A percentile compares a stretch with the other conserved stretches of the same genome.
Evolutionary conservation across 2,888 invertebrate genomes (phyloP).

Genomic region (Nesidiocoris tenuis): DNA sequence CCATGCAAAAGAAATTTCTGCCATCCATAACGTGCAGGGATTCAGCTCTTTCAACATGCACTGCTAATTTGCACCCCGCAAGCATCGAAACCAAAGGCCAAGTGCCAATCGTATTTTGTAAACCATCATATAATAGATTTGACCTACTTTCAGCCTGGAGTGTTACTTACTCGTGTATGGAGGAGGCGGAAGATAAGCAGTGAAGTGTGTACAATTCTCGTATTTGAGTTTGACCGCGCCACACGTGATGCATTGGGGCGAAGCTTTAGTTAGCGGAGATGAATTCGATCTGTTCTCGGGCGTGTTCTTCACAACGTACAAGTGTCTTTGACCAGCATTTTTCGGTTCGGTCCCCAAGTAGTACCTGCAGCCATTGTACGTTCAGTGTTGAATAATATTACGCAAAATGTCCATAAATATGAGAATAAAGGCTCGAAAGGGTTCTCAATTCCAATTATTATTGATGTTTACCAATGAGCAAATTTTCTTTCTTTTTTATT

Average conservation of each 20-base stretch:
- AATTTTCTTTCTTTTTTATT: no score
- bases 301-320: slow-evolving; percentile 81
- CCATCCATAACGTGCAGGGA: no score
- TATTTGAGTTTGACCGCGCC: slow-evolving; percentile 77
- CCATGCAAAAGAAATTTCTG: no score
- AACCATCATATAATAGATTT: no score
- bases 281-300: slow-evolving; percentile 58
- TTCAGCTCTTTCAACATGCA: no score
- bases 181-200: slow-evolving; percentile 65
- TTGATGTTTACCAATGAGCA: no score
- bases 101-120: no score
- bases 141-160: no score
- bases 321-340: slow-evolving; percentile 80
- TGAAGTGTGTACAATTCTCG: slow-evolving; percentile 84
- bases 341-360: slow-evolving; percentile 75
- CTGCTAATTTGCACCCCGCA: no score
- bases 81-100: no score
- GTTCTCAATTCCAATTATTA: not conserved
- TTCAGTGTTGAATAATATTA: not conserved
- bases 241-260: slow-evolving; percentile 85
- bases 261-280: slow-evolving; percentile 62
- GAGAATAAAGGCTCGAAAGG: not conserved
- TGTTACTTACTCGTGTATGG: slow-evolving; percentile 45
- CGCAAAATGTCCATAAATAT: no score
- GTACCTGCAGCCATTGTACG: slow-evolving; percentile 54